A percentile compares a stretch with the other conserved stretches of the same genome.
Conservation (phyloP, 2,888 invertebrate genomes). For the Eulithis testata region DNA sequence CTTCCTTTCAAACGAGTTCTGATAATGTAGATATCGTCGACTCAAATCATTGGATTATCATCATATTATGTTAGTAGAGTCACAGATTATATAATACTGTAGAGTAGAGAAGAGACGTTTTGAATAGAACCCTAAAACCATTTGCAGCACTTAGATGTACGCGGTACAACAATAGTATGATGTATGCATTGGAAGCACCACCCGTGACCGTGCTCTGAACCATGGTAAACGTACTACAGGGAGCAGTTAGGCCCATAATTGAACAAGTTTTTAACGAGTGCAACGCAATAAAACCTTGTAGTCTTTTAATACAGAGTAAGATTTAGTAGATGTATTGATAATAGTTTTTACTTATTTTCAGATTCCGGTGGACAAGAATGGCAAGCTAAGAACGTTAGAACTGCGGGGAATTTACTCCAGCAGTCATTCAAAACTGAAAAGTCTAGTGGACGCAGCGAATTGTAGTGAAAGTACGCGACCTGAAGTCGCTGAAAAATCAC, state of each 20-base stretch:
- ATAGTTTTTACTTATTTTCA: slow-evolving; percentile 57
- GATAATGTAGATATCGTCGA: too few relatives aligned
- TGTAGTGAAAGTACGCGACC: slow-evolving; percentile 56
- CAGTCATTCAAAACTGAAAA: slow-evolving; percentile 64
- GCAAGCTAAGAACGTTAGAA: slow-evolving; percentile 71
- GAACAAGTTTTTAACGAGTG: slow-evolving; percentile 20
- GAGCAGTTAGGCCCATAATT: slow-evolving; percentile 43
- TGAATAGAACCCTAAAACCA: slow-evolving; percentile 23
- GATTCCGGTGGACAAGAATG: slow-evolving; percentile 79
- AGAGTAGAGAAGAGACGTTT: not conserved
- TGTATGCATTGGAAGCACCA: slow-evolving; percentile 62
- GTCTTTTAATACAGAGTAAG: not conserved
- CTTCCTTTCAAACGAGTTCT: too few relatives aligned
- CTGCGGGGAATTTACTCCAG: slow-evolving; percentile 67
- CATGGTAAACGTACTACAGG: slow-evolving; percentile 61
- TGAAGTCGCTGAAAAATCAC: slow-evolving; percentile 53
- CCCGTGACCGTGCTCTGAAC: slow-evolving; percentile 76
- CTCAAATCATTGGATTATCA: too few relatives aligned
- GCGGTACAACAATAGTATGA: slow-evolving; percentile 40
- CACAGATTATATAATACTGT: too few relatives aligned
- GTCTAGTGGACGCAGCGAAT: slow-evolving; percentile 54
- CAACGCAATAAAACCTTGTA: slow-evolving; percentile 7
- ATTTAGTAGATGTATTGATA: slow-evolving; percentile 4
- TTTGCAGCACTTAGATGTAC: slow-evolving; percentile 34
- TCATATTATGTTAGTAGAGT: too few relatives aligned